These are phyloP conservation scores for Hylia prasina DNA, from an alignment of 2,113 vertebrate genomes.

Conservation along the genomic window DNA sequence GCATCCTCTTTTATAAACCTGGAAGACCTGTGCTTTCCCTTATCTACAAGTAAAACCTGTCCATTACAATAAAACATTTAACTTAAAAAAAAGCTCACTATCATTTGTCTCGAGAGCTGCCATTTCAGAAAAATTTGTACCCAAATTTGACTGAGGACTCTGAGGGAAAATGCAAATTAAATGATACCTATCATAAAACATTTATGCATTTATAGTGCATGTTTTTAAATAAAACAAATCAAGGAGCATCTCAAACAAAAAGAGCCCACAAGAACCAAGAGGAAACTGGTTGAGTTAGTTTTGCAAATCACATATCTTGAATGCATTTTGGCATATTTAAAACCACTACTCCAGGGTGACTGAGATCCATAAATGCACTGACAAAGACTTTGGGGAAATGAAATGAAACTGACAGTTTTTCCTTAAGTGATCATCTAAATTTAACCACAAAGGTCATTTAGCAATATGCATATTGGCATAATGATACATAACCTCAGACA, in stretches of 20 bases:
- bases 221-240: not conserved
- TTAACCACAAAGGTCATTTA: slow-evolving; percentile 28
- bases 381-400: not conserved
- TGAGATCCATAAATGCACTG: not conserved
- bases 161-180: not conserved
- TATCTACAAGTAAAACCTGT: not conserved
- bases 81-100: not conserved
- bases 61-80: not conserved
- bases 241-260: not conserved
- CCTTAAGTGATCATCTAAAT: slow-evolving; percentile 11
- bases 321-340: not conserved
- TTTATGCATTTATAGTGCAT: not conserved
- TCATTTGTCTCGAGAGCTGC: not conserved
- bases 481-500: not conserved
- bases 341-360: not conserved
- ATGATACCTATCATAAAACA: not conserved
- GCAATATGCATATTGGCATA: not conserved
- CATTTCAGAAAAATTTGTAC: not conserved
- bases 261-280: not conserved
- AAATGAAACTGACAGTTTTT: slow-evolving; percentile 11
- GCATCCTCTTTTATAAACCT: not conserved
- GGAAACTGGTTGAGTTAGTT: not conserved
- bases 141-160: not conserved
- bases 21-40: not conserved
- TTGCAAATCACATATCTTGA: not conserved